A percentile compares a stretch with the other conserved stretches of the same genome.
phyloP scores from a whole-genome alignment of 2,888 invertebrate genomes.

The Sminthurides aquaticus region DNA sequence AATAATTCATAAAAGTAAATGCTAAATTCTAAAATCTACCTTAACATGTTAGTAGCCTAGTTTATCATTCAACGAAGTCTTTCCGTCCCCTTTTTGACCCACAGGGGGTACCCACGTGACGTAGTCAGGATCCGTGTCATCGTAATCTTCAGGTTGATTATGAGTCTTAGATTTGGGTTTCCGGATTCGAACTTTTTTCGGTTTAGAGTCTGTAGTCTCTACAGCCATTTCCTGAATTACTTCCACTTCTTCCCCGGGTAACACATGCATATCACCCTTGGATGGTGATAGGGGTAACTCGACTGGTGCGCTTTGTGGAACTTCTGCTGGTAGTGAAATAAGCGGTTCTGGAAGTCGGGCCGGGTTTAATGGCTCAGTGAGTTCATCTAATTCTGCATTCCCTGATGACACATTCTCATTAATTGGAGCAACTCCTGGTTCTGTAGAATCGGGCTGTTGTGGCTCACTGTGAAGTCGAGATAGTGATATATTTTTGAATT shows the following conservation, averaged over 20 bases:
- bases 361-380: not conserved
- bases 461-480: too few species aligned
- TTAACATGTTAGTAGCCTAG: conserved; percentile 69
- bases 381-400: not conserved
- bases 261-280: not conserved
- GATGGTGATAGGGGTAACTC: too few species aligned
- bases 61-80: conserved; percentile 67
- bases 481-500: conserved; percentile 14
- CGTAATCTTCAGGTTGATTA: conserved; percentile 38
- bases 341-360: not conserved
- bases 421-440: not conserved
- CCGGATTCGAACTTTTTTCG: conserved; percentile 11
- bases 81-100: conserved; percentile 68
- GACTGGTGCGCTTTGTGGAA: too few species aligned
- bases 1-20: too few species aligned
- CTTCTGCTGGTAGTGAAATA: not conserved
- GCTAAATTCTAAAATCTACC: too few species aligned
- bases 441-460: too few species aligned
- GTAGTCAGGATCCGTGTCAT: conserved; percentile 53
- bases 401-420: not conserved
- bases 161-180: conserved; percentile 13
- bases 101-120: conserved; percentile 70
- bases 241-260: conserved; percentile 10
- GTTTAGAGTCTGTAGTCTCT: conserved; percentile 7
- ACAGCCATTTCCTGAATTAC: conserved; percentile 6